Conservation (phyloP, 2,113 vertebrate genomes). For the Megaceryle torquata region DNA sequence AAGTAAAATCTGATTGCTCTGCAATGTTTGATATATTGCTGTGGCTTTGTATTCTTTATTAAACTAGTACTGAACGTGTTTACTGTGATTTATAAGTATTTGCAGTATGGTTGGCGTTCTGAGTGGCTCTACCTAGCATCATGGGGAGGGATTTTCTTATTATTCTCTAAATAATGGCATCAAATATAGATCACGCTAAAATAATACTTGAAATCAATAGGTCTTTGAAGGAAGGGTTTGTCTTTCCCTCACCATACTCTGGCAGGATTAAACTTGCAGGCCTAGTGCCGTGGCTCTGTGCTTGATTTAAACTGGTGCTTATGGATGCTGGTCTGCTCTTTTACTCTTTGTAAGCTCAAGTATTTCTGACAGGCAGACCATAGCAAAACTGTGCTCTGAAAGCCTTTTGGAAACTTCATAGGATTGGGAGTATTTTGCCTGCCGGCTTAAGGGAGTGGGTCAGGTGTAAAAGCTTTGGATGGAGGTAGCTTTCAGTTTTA, state of each 20-base stretch:
- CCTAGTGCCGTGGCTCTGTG: neutral
- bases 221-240: neutral
- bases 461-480: neutral
- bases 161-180: neutral
- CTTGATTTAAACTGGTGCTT: neutral
- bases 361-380: neutral
- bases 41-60: neutral
- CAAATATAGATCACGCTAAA: neutral
- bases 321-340: neutral
- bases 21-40: neutral
- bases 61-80: neutral
- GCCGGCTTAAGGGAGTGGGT: neutral
- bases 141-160: neutral
- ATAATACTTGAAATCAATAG: neutral
- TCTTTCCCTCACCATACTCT: neutral
- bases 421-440: neutral
- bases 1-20: neutral
- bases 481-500: neutral
- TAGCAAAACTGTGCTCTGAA: neutral
- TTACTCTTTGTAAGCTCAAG: neutral
- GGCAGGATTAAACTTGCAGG: neutral
- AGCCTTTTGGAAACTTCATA: neutral
- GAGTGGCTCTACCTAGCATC: neutral
- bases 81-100: neutral
- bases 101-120: neutral